Percentiles rank a stretch among this genome's conserved stretches.
Evolutionary conservation across 2,113 vertebrate genomes (phyloP).

Genomic region (Heptranchias perlo): DNA sequence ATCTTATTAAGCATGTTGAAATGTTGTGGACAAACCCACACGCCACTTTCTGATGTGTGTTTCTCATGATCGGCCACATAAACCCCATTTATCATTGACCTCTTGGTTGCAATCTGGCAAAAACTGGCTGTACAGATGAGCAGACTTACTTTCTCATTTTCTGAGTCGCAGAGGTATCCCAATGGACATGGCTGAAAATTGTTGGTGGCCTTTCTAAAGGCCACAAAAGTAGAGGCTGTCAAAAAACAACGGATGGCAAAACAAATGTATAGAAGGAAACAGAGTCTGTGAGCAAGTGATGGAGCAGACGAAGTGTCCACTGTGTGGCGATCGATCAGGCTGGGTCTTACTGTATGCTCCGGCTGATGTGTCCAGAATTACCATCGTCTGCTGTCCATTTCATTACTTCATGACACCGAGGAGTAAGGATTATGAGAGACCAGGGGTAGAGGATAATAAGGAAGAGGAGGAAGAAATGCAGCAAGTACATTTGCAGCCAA

Average conservation of each 20-base stretch:
- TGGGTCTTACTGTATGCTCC: no score
- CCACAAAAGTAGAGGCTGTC: not conserved
- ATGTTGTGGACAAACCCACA: no score
- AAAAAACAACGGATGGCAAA: not conserved
- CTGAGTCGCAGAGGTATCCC: not conserved
- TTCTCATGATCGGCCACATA: no score
- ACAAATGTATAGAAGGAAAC: no score
- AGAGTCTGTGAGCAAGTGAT: no score
- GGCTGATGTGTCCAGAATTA: no score
- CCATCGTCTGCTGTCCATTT: not conserved
- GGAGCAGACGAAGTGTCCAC: no score
- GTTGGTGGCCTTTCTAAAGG: not conserved
- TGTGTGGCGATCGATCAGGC: no score
- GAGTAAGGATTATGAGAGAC: not conserved
- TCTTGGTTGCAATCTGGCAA: not conserved
- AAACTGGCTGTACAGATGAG: no score
- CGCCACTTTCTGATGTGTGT: no score
- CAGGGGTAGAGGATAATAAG: not conserved
- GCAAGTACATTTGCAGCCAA: not conserved
- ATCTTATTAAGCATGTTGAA: no score
- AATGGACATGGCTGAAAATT: not conserved
- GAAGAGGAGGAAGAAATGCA: not conserved
- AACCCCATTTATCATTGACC: not conserved
- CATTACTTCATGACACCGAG: not conserved
- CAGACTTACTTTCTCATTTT: no score